A percentile compares a stretch with the other conserved stretches of the same genome.
Evolutionary conservation across 2,113 vertebrate genomes (phyloP).

Genomic region (Nothocercus julius): DNA sequence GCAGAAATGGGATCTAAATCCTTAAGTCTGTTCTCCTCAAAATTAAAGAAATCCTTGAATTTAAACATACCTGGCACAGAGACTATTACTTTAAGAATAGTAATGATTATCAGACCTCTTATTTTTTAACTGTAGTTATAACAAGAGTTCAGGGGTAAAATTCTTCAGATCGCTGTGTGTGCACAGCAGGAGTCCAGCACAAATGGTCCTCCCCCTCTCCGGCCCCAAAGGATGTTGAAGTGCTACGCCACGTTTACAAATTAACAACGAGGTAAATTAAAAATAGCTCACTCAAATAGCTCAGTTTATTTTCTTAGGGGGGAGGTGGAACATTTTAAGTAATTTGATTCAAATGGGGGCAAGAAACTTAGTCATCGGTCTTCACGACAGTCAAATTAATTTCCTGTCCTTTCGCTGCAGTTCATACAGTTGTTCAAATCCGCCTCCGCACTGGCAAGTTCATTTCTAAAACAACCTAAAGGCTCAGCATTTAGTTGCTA

Average conservation of each 20-base stretch:
- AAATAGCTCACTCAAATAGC: background rate
- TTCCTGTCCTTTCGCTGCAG: background rate
- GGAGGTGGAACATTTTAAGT: background rate
- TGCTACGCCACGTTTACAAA: background rate
- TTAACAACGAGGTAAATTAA: conserved; percentile 8
- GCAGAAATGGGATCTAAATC: background rate
- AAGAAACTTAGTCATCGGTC: background rate
- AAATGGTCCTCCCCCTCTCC: background rate
- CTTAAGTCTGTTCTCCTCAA: background rate
- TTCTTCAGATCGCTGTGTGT: background rate
- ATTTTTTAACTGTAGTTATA: background rate
- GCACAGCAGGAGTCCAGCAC: background rate
- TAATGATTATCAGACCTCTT: background rate
- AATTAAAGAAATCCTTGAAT: background rate
- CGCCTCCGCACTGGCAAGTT: background rate
- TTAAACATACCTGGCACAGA: background rate
- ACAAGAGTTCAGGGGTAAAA: background rate
- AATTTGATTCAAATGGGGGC: conserved; percentile 30
- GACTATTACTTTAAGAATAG: background rate
- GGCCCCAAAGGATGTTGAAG: background rate
- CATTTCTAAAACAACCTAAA: conserved; percentile 1
- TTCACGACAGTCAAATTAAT: conserved; percentile 17
- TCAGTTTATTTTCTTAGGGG: conserved; percentile 2
- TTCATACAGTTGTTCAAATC: background rate
- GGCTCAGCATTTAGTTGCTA: background rate